A percentile compares a stretch with the other conserved stretches of the same genome.
Conservation (phyloP, 2,888 invertebrate genomes). For the Seladonia tumulorum region DNA sequence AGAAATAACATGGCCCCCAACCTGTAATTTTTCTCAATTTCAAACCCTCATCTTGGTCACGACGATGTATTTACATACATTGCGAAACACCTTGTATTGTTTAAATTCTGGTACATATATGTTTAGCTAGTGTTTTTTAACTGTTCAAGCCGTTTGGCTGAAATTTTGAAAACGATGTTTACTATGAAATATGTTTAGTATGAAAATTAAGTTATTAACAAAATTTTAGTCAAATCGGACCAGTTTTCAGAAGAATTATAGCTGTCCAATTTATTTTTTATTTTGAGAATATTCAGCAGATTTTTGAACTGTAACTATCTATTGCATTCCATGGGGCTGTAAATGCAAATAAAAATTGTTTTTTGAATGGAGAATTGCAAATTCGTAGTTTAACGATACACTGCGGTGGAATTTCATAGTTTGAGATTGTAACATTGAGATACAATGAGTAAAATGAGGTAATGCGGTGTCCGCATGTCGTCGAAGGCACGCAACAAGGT, state of each 20-base stretch:
- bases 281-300: too few relatives aligned
- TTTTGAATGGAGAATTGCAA: neutral
- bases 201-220: too few relatives aligned
- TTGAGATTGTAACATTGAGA: neutral
- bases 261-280: too few relatives aligned
- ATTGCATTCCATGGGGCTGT: too few relatives aligned
- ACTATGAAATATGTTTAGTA: neutral
- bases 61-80: neutral
- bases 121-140: neutral
- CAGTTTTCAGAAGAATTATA: too few relatives aligned
- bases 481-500: conserved; percentile 11
- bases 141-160: neutral
- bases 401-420: neutral
- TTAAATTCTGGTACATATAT: neutral
- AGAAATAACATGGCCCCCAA: neutral
- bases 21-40: conserved; percentile 25
- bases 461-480: neutral
- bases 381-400: neutral
- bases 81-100: conserved; percentile 16
- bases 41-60: neutral
- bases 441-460: neutral
- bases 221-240: too few relatives aligned
- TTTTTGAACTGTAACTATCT: too few relatives aligned
- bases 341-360: neutral
- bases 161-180: neutral